Conservation (phyloP, 2,113 vertebrate species). For the Taxidea taxus region DNA sequence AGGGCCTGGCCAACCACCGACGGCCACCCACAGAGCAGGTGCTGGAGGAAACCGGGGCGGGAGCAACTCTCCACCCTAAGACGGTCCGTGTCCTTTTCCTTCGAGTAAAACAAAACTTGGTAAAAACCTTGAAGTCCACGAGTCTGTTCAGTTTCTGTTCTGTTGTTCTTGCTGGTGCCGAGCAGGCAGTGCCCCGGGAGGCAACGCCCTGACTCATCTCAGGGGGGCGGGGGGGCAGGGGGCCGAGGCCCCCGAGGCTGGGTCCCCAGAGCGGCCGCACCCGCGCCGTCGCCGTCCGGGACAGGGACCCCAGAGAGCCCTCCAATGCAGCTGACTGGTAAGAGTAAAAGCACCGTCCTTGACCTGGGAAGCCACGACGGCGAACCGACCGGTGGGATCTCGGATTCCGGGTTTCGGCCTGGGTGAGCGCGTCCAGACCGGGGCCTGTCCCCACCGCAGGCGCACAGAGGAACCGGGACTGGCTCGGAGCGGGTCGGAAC, state of each 20-base stretch:
- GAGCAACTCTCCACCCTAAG: neutral
- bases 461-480: neutral
- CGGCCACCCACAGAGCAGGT: neutral
- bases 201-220: too few species aligned
- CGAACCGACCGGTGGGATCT: neutral
- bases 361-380: too few species aligned
- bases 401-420: fast-evolving
- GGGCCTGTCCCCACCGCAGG: neutral
- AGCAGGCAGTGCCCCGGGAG: neutral
- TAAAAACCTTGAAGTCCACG: neutral
- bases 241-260: too few species aligned
- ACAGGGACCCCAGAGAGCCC: too few species aligned
- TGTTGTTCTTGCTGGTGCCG: neutral
- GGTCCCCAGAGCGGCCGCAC: too few species aligned
- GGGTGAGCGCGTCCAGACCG: neutral
- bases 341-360: neutral
- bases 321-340: neutral
- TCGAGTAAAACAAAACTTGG: neutral
- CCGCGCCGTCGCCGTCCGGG: too few species aligned
- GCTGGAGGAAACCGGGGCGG: neutral
- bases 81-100: neutral
- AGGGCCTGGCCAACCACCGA: neutral
- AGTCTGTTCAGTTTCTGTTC: neutral
- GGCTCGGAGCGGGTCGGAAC: neutral
- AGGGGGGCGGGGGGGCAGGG: too few species aligned